phyloP scores from a whole-genome alignment of 2,113 vertebrate genomes.

The Cheilinus undulatus region DNA sequence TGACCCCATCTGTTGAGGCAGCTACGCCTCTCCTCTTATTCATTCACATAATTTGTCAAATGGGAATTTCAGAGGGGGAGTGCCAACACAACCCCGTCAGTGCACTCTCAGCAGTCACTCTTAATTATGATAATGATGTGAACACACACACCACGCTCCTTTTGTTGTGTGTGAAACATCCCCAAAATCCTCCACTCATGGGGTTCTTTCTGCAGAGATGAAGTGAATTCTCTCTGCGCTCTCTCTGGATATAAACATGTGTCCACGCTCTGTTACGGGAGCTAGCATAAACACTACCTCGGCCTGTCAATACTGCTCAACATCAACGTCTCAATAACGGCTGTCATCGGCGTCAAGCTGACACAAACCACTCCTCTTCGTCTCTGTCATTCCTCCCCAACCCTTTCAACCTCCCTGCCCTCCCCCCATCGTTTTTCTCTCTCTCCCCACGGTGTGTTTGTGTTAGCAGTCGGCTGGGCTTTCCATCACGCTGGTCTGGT shows the following conservation, averaged over 20 bases:
- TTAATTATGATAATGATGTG: constrained; percentile 75
- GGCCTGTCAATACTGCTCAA: constrained; percentile 64
- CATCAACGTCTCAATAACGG: constrained; percentile 61
- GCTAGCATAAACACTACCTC: constrained; percentile 64
- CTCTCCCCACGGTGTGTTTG: constrained; percentile 71
- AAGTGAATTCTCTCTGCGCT: constrained; percentile 17
- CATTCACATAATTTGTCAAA: constrained; percentile 66
- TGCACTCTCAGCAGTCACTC: constrained; percentile 49
- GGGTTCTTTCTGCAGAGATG: not conserved
- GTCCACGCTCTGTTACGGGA: constrained; percentile 30
- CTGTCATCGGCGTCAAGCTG: constrained; percentile 44
- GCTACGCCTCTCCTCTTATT: constrained; percentile 42
- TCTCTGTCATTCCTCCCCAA: constrained; percentile 1
- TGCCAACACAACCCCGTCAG: constrained; percentile 35
- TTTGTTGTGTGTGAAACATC: constrained; percentile 50
- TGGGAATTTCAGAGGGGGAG: constrained; percentile 16
- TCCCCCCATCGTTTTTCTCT: constrained; percentile 12
- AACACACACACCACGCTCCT: constrained; percentile 58
- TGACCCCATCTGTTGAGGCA: constrained; percentile 56
- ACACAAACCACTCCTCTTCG: constrained; percentile 63
- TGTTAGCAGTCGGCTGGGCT: constrained; percentile 81
- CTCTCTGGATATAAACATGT: constrained; percentile 32
- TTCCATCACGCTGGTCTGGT: constrained; percentile 77
- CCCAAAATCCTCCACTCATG: constrained; percentile 15
- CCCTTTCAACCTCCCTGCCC: not conserved